Conservation (phyloP, 2,113 vertebrate species). For the Oenanthe melanoleuca region DNA sequence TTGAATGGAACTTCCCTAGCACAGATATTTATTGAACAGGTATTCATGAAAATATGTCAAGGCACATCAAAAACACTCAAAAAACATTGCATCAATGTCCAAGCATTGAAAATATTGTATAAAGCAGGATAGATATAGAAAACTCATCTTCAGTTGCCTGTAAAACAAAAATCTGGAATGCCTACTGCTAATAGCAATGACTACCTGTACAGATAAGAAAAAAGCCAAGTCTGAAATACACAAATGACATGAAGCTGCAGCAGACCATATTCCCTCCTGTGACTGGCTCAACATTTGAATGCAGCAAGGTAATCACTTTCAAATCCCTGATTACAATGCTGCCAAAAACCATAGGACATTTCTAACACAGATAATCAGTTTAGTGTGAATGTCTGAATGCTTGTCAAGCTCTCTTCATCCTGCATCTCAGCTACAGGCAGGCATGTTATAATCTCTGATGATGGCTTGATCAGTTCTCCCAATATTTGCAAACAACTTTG, state of each 20-base stretch:
- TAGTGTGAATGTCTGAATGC: not conserved
- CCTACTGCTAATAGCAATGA: not conserved
- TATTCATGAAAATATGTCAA: not conserved
- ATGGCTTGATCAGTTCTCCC: not conserved
- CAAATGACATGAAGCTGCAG: not conserved
- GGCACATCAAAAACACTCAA: not conserved
- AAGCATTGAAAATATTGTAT: not conserved
- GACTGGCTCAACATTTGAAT: not conserved
- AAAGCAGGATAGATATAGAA: not conserved
- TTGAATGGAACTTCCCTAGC: not conserved
- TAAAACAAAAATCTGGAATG: not conserved
- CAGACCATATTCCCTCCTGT: not conserved
- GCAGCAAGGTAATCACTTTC: constrained; percentile 19
- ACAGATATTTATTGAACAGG: not conserved
- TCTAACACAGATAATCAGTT: not conserved
- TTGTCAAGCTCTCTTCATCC: not conserved
- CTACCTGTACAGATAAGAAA: not conserved
- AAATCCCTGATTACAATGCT: constrained; percentile 8
- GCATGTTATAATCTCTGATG: not conserved
- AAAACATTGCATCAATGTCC: not conserved
- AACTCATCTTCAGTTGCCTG: not conserved
- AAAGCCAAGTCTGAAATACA: not conserved
- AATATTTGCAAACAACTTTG: not conserved
- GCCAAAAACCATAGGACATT: not conserved
- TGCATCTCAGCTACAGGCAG: not conserved